Evolutionary conservation across 2,113 vertebrate species (phyloP), one percentile per base, ranked within the genome.

Genomic region (Suricata suricatta): DNA sequence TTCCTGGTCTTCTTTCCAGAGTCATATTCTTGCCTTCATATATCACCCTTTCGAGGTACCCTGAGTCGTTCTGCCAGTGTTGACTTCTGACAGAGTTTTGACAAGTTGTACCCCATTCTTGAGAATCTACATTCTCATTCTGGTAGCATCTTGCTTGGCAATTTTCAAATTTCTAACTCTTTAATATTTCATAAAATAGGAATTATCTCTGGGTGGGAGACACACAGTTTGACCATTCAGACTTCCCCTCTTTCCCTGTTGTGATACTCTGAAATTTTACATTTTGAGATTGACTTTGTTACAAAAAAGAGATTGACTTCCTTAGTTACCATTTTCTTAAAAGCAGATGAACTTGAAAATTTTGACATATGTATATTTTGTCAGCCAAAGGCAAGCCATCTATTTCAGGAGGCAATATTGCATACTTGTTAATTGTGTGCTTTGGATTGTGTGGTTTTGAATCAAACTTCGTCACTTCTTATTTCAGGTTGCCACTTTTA

Each of bases 361-460:
- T 92, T 95, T 96, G 94, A 94, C 97, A 97, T 96, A 97, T 97
- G 94, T 82, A 63, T 96, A 87, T 96, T 96, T 96, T 96, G 88
- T 86, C 90, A 97, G 95, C 97, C 98, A 98, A 96, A 95, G 94
- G 35, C 50, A 92, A 93, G 81, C 52, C n/a, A 69, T 93, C 80
- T 98, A 97, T 98, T 97, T 98, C 41, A 71, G 90, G 94, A 97
- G 44, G 91, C 81, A 87, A 90, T 97, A 96, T 81, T 79, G 54
- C 81, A 93, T 93, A 85, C 80, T 96, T 88, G 97, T 79, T 93
- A 97, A 96, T 77, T 85, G 85, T 83, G 38, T 93, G 69, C 83
- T 92, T 92, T 94, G 74, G 64, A 90, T 83, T 52, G 35, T 94
- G 64, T 31, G 29, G 47, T 92, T 95, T 94, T 52, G 77, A 97